Evolutionary conservation across 1,140 invertebrate species (phyloP).

Genomic region (Aphelenchoides besseyi): DNA sequence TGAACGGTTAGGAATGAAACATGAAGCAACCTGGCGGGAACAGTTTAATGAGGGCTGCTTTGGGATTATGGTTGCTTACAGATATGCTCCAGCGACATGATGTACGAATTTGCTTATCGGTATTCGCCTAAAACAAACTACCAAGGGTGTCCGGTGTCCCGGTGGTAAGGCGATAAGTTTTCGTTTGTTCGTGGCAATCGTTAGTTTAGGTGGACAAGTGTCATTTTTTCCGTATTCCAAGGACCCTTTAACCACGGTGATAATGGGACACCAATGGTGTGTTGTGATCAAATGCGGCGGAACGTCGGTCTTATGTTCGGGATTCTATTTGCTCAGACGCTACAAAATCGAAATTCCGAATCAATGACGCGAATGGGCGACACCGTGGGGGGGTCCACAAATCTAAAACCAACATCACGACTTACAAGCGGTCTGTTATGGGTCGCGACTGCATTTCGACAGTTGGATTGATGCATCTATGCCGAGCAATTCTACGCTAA

Average conservation of each 20-base stretch:
- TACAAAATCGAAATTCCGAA: neutral
- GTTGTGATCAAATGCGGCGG: neutral
- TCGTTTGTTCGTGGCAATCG: neutral
- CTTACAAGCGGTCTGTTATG: neutral
- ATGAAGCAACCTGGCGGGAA: neutral
- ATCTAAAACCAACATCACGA: neutral
- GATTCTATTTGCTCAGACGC: neutral
- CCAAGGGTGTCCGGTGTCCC: too few species aligned
- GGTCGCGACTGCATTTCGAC: neutral
- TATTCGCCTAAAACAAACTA: conserved; percentile 9
- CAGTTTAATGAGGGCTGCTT: neutral
- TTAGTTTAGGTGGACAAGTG: conserved; percentile 2
- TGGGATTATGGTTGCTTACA: neutral
- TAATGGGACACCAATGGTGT: neutral
- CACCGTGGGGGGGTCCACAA: neutral
- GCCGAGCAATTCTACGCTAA: neutral
- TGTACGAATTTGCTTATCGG: conserved; percentile 36
- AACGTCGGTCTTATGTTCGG: neutral
- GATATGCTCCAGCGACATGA: neutral
- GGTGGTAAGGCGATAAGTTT: neutral
- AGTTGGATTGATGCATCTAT: neutral
- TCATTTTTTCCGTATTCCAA: neutral
- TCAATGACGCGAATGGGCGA: neutral
- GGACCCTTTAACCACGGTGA: neutral
- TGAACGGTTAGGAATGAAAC: neutral